A percentile compares a stretch with the other conserved stretches of the same genome.
Evolutionary conservation across 2,888 invertebrate species (phyloP).

Genomic region (Ectobius pallidus): DNA sequence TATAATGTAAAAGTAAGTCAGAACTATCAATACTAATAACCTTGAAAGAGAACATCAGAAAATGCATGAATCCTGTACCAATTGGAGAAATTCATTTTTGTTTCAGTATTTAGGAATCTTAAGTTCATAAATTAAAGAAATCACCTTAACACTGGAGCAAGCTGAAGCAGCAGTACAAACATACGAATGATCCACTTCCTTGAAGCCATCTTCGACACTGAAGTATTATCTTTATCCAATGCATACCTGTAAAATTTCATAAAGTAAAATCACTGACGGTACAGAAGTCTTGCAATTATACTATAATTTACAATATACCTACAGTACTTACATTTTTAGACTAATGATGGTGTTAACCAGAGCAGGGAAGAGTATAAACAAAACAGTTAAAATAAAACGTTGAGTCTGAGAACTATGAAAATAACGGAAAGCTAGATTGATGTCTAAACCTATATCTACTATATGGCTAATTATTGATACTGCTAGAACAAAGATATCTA

Average conservation of each 20-base stretch:
- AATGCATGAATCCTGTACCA: too few relatives aligned
- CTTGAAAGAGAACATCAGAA: too few relatives aligned
- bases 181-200: constrained; percentile 64
- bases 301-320: background rate
- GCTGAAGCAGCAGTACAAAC: constrained; percentile 69
- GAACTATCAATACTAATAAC: too few relatives aligned
- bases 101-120: too few relatives aligned
- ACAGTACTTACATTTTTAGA: constrained; percentile 70
- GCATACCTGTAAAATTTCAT: constrained; percentile 62
- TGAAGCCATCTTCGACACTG: constrained; percentile 64
- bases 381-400: constrained; percentile 72
- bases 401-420: constrained; percentile 60
- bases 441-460: constrained; percentile 71
- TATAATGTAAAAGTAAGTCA: too few relatives aligned
- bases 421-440: constrained; percentile 72
- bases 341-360: constrained; percentile 77
- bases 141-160: constrained; percentile 73
- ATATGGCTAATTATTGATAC: constrained; percentile 73
- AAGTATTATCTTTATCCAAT: constrained; percentile 59
- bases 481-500: constrained; percentile 68
- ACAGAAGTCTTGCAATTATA: too few relatives aligned
- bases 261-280: too few relatives aligned
- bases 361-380: constrained; percentile 75
- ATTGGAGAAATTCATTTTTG: too few relatives aligned
- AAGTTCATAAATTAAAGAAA: too few relatives aligned